Evolutionary conservation across 2,888 invertebrate genomes (phyloP), one percentile per base, ranked within the genome.

Genomic region (Epirrhoe alternata): DNA sequence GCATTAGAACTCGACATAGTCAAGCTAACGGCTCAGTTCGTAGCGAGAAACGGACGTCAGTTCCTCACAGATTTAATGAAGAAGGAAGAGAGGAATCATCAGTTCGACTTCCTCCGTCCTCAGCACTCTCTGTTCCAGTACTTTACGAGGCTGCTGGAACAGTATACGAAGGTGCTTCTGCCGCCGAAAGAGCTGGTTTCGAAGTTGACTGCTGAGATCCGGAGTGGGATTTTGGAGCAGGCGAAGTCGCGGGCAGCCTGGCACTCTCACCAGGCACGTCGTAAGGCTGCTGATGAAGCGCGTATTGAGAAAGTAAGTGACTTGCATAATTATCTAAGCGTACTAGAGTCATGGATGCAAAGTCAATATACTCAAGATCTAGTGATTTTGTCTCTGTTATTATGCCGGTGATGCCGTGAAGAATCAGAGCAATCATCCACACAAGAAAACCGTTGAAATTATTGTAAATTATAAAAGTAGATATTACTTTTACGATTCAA

Each of bases 11-110:
- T 99, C 95, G 99, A 99, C 88, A 97, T 99, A 68, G 99, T 99
- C 0, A 99, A 99, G 83, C 90, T 99, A 30, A 99, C 99, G 0
- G 99, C 99, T 0, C 98, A 99, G 86, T 99, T 99, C 94, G 99
- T 99, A 0, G 99, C 99, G 0, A 95, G 99, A 81, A 99, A 99
- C 89, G 99, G 99, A 0, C 95, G 99, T 0, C 98, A 99, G 83
- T 99, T 99, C 87, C 94, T 99, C 16, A 99, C 99, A 0, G 99
- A 99, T 83, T 92, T 99, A 14, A 99, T 99, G 99, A 99, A 99
- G 84, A 95, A 99, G 17, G 99, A 99, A 83, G 98, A 99, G 83
- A 94, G 99, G 3, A 99, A 99, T 85, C 99, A 98, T 80, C 99
- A 99, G 87, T 99, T 99, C 93, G 99, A 99, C 88, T 99, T 99